Percentiles rank a stretch among this genome's conserved stretches.
These are phyloP conservation scores for Chaetura pelagica DNA, from an alignment of 2,113 vertebrate genomes.

Conservation along the genomic window DNA sequence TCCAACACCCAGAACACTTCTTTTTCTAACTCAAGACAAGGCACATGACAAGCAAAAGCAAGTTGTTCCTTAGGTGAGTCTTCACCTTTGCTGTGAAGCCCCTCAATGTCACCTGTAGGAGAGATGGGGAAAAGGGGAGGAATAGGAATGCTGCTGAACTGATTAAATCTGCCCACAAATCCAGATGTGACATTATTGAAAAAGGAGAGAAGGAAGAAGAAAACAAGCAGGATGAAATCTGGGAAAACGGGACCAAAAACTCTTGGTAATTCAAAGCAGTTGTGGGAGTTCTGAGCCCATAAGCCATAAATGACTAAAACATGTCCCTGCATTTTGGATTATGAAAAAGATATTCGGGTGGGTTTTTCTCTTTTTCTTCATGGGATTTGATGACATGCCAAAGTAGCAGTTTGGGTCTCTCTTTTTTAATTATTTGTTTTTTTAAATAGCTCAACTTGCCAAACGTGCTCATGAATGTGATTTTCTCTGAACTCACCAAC, in stretches of 20 bases:
- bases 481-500: neutral
- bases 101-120: neutral
- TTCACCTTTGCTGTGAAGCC: neutral
- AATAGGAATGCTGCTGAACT: neutral
- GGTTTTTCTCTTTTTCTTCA: constrained; percentile 46
- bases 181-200: neutral
- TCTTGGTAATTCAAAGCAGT: constrained; percentile 46
- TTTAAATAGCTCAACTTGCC: neutral
- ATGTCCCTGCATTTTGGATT: constrained; percentile 43
- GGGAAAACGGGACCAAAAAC: constrained; percentile 24
- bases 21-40: neutral
- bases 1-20: neutral
- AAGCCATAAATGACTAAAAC: constrained; percentile 62
- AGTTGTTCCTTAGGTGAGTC: neutral
- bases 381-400: constrained; percentile 41
- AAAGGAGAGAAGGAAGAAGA: constrained; percentile 7
- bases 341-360: constrained; percentile 49
- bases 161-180: neutral
- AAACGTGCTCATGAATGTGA: constrained; percentile 16
- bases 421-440: neutral
- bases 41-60: neutral
- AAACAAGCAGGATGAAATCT: constrained; percentile 39
- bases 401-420: constrained; percentile 12
- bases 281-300: constrained; percentile 6
- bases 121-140: neutral